These are phyloP conservation scores for Drosophila paranaensis DNA, from an alignment of 2,888 invertebrate species.

Conservation along the genomic window DNA sequence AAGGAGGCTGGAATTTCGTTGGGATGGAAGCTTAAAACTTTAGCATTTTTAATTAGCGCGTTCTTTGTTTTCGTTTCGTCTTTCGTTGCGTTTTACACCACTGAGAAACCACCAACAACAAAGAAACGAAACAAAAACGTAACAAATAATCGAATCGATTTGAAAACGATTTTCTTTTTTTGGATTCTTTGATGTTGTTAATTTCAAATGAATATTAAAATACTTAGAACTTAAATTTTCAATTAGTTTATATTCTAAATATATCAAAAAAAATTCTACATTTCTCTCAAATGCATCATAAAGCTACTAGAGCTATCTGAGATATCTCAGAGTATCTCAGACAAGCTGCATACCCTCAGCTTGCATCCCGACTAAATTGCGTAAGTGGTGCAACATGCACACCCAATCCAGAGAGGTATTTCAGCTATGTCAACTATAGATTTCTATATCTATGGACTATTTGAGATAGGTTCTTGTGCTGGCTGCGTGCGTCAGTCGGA, in stretches of 20 bases:
- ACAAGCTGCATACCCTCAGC: background rate
- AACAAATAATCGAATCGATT: conserved; percentile 48
- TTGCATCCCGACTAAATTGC: background rate
- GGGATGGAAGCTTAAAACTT: conserved; percentile 74
- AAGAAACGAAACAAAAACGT: background rate
- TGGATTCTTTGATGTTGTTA: background rate
- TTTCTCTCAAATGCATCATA: background rate
- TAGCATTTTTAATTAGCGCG: conserved; percentile 85
- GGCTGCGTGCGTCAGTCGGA: conserved; percentile 20
- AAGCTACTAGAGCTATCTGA: background rate
- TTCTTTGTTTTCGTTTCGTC: conserved; percentile 83
- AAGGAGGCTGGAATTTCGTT: conserved; percentile 76
- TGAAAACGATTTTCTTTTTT: conserved; percentile 42
- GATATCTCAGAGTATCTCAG: background rate
- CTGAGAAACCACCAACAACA: conserved; percentile 7
- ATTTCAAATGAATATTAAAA: background rate
- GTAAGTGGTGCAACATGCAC: background rate
- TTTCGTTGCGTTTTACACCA: conserved; percentile 76
- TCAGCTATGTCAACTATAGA: conserved; percentile 10
- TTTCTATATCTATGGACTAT: conserved; percentile 11
- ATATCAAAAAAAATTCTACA: no score
- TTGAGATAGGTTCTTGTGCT: conserved; percentile 14
- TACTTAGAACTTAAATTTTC: background rate
- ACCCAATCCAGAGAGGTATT: background rate
- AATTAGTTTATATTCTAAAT: no score